Conservation (phyloP, 2,888 invertebrate species). For the Drosophila monieri region DNA sequence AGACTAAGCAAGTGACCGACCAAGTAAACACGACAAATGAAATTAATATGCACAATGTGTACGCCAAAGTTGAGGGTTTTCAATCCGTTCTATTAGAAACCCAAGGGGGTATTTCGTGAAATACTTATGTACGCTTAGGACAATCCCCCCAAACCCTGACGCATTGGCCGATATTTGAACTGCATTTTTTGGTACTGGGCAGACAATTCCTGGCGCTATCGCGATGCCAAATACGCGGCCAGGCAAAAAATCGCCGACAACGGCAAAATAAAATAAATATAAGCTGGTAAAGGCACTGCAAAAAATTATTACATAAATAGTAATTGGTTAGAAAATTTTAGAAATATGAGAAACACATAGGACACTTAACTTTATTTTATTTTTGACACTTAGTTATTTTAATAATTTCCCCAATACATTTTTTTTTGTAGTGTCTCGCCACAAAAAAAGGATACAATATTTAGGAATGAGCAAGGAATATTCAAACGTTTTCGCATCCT, state of each 20-base stretch:
- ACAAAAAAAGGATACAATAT: constrained; percentile 62
- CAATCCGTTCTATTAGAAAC: constrained; percentile 36
- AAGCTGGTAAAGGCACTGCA: neutral
- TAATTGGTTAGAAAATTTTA: neutral
- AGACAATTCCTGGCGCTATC: constrained; percentile 64
- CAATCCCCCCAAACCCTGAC: constrained; percentile 45
- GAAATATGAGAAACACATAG: neutral
- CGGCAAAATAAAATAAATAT: constrained; percentile 34
- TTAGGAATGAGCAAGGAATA: constrained; percentile 61
- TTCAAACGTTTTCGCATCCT: constrained; percentile 75
- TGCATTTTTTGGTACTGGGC: constrained; percentile 39
- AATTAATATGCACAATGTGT: constrained; percentile 68
- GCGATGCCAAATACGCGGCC: constrained; percentile 60
- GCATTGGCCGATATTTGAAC: constrained; percentile 76
- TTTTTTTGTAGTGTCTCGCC: constrained; percentile 28
- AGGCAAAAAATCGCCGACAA: constrained; percentile 57
- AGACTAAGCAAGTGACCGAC: constrained; percentile 56
- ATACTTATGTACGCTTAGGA: neutral
- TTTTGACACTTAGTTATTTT: too few relatives aligned
- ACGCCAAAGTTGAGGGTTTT: constrained; percentile 42
- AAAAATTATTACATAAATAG: neutral
- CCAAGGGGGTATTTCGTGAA: neutral
- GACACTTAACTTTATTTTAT: neutral
- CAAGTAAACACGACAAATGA: constrained; percentile 45
- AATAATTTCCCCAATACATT: too few relatives aligned